Evolutionary conservation across 2,888 invertebrate species (phyloP), one percentile per base, ranked within the genome.

Genomic region (Eustalomyia histrio): DNA sequence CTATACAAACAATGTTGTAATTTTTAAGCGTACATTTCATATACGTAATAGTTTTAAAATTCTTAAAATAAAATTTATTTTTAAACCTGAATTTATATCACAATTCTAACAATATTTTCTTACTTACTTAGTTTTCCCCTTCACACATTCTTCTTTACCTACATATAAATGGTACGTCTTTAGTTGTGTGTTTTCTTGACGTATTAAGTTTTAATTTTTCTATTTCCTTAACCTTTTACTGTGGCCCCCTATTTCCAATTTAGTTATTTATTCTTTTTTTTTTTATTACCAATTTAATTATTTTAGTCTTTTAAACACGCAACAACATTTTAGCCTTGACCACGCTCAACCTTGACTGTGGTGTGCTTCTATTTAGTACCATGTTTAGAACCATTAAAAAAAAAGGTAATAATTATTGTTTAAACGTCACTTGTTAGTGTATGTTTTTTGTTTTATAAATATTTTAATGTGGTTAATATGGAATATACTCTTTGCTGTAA

Each of bases 301-400:
- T 24, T 29, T 29, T 57, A 60, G 53, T 63, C 12, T 65, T 47
- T 79, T 35, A 61, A 71, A 33, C 76, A 80, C 73, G 76, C 80
- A 80, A 72, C 29, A 29, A 58, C 33, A 24, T 61, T 60, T 74
- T 68, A 53, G 63, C 80, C 80, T 80, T 80, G 80, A 73, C 76
- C 80, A 80, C 61, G 17, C 68, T 73, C 68, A 73, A 80, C 76
- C 80, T 80, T 80, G 76, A 72, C 63, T 64, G 43, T 17, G 68
- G 71, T 68, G 39, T 63, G 24, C 57, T 68, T 68, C 39, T 29
- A 12, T 47, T 17, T 68, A 39, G 57, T 64, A 58, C n/a, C 69
- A 64, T 58, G 63, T 64, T 58, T n/a, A 76, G 35, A 69, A 69
- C 50, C 10, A n/a, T 76, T 69, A 50, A 35, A 69, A 50, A 35